These are phyloP conservation scores for Drosophila basisetae DNA, from an alignment of 2,888 invertebrate species.

Conservation along the genomic window DNA sequence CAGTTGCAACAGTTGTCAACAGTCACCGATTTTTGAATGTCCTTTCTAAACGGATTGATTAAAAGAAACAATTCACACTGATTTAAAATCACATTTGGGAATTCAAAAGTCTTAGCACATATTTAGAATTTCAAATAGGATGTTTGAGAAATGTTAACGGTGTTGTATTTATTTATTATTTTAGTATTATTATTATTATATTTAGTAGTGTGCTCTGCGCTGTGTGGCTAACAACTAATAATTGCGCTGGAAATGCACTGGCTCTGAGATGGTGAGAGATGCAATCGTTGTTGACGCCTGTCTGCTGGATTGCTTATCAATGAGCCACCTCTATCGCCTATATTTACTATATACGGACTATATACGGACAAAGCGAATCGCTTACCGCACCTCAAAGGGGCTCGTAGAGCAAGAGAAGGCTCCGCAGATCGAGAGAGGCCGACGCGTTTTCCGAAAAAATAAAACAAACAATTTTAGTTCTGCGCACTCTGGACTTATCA, in stretches of 20 bases:
- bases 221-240: slow-evolving; percentile 55
- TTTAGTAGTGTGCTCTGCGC: no score
- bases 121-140: slow-evolving; percentile 9
- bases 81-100: slow-evolving; percentile 30
- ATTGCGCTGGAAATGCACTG: slow-evolving; percentile 58
- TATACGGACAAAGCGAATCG: slow-evolving; percentile 43
- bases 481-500: slow-evolving; percentile 30
- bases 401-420: slow-evolving; percentile 2
- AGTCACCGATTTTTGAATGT: background rate
- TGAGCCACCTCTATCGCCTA: slow-evolving; percentile 37
- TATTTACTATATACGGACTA: slow-evolving; percentile 12
- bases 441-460: slow-evolving; percentile 34
- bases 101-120: slow-evolving; percentile 16
- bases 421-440: background rate
- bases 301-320: slow-evolving; percentile 53
- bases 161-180: background rate
- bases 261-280: slow-evolving; percentile 29
- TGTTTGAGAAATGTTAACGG: background rate
- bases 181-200: no score
- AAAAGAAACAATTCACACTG: slow-evolving; percentile 11
- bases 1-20: background rate
- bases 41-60: slow-evolving; percentile 20
- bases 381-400: slow-evolving; percentile 40
- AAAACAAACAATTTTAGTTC: slow-evolving; percentile 2
- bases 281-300: slow-evolving; percentile 48